Evolutionary conservation across 1,140 invertebrate genomes (phyloP).

Genomic region (Mactra quadrangularis): DNA sequence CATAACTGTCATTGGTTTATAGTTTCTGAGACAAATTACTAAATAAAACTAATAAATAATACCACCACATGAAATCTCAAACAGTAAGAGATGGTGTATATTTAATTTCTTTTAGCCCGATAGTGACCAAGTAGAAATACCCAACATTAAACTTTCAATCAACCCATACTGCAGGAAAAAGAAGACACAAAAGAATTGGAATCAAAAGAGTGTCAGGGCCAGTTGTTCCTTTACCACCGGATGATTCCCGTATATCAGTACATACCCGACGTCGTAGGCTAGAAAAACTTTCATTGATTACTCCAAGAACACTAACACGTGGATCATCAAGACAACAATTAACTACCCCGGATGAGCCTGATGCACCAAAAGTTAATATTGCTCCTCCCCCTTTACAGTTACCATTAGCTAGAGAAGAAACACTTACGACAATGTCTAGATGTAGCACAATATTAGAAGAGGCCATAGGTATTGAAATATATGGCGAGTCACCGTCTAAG

Average conservation of each 20-base stretch:
- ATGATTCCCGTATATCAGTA: background rate
- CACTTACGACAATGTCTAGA: slow-evolving; percentile 30
- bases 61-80: too few species aligned
- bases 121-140: slow-evolving; percentile 22
- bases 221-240: background rate
- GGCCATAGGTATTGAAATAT: background rate
- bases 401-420: slow-evolving; percentile 13
- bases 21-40: too few species aligned
- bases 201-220: slow-evolving; percentile 1
- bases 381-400: background rate
- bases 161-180: slow-evolving; percentile 29
- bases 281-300: slow-evolving; percentile 13
- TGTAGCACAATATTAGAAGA: slow-evolving; percentile 21
- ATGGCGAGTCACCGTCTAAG: background rate
- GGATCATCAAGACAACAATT: background rate
- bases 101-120: slow-evolving; percentile 41
- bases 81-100: too few species aligned
- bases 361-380: slow-evolving; percentile 15
- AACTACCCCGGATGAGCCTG: background rate
- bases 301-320: slow-evolving; percentile 1
- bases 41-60: too few species aligned
- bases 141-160: slow-evolving; percentile 37
- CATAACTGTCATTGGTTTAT: too few species aligned
- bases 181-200: slow-evolving; percentile 31
- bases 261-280: slow-evolving; percentile 4